Base-by-base conservation (phyloP, 2,888 invertebrate species). In the Embidobia sp. region DNA sequence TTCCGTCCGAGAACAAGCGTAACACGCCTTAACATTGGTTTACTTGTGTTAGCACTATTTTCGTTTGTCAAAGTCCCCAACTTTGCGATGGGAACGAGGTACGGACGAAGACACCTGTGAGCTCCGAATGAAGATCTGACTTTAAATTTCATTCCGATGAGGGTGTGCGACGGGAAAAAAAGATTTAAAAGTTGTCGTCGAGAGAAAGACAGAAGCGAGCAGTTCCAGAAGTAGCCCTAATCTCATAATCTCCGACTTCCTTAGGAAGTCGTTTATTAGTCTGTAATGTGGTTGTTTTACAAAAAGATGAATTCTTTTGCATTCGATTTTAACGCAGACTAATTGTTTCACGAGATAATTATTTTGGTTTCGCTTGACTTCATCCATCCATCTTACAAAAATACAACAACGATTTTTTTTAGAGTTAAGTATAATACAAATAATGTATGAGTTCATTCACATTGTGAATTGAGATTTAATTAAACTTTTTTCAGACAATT, bases 251-350 rank as follows among this genome's bases (percentile, higher is more conserved):
- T 88, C 86, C 83, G 78, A 86, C 86, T 89, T 89, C 89, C 89
- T 88, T 88, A 85, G 89, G 89, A 89, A 89, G 89, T 89, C 89
- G 86, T 89, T 89, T 88, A 86, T 89, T 88, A 88, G 88, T 86
- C 84, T 83, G 83, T 82, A 81, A 79, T 78, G 79, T 75, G 79
- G 76, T 63, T 79, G 80, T 78, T 81, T 79, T 64, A 76, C 81
- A 80, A 80, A 81, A 51, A 53, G 49, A 59, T 61, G 37, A 29
- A 42, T 55, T 55, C 11, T 19, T 53, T 53, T 35, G 42, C 16
- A 18, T 51, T 18, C 16, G 19, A 59, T 59, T 51, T 66, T 26
- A 53, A 64, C 27, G 3, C 18, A 6, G n/a, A n/a, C n/a, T n/a
- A n/a, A n/a, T n/a, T n/a, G n/a, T n/a, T n/a, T n/a, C n/a, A n/a